Evolutionary conservation across 2,888 invertebrate species (phyloP).

Genomic region (Hecatera dysodea): DNA sequence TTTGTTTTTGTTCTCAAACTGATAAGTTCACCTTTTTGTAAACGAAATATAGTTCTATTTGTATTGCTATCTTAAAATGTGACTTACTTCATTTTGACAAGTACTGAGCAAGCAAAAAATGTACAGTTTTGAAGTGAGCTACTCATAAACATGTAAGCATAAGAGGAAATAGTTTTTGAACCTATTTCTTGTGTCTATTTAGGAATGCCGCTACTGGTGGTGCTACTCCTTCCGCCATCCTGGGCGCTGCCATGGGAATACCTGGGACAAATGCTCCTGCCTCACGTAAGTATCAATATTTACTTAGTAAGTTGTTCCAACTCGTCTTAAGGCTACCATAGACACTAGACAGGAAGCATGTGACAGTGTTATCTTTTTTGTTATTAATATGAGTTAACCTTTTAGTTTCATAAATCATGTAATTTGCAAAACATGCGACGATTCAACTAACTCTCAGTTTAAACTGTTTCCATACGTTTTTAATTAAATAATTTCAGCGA

Average conservation of each 20-base stretch:
- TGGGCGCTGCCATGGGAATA: conserved; percentile 94
- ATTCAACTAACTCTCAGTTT: not conserved
- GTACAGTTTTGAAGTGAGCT: too few relatives aligned
- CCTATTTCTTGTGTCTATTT: not conserved
- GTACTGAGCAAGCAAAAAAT: too few relatives aligned
- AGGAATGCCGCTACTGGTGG: conserved; percentile 83
- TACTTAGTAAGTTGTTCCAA: not conserved
- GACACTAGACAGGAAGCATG: not conserved
- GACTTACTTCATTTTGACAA: too few relatives aligned
- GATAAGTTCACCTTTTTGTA: too few relatives aligned
- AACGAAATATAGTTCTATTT: too few relatives aligned
- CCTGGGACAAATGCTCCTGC: conserved; percentile 80
- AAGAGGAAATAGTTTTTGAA: not conserved
- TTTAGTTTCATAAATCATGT: not conserved
- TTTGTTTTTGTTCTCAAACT: too few relatives aligned
- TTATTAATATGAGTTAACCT: not conserved
- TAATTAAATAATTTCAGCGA: conserved; percentile 73
- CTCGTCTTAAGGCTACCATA: not conserved
- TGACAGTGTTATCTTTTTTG: not conserved
- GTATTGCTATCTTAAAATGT: too few relatives aligned
- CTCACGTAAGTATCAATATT: conserved; percentile 75
- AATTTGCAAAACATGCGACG: too few relatives aligned
- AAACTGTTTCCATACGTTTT: conserved; percentile 1
- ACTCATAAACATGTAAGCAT: not conserved
- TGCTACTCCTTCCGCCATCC: conserved; percentile 92